phyloP scores from a whole-genome alignment of 2,888 invertebrate species.

The Hypselothyrea guttata region DNA sequence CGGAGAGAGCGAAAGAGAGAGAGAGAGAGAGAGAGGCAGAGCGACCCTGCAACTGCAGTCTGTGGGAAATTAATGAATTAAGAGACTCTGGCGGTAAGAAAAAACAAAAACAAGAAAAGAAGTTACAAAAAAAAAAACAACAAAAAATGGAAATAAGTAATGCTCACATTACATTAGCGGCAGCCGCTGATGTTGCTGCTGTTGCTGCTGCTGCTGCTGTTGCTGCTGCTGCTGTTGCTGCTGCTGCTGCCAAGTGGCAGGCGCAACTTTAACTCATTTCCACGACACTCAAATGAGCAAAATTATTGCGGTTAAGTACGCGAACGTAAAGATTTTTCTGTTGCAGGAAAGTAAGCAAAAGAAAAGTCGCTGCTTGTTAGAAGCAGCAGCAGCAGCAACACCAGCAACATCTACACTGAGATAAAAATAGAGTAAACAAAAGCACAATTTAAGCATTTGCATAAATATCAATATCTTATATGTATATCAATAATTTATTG shows the following conservation, averaged over 20 bases:
- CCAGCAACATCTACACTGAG: too few relatives aligned
- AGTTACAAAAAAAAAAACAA: conserved; percentile 10
- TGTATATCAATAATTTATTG: too few relatives aligned
- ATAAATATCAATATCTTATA: too few relatives aligned
- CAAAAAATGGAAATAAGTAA: conserved; percentile 74
- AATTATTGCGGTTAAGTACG: conserved; percentile 77
- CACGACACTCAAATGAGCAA: conserved; percentile 78
- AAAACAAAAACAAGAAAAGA: conserved; percentile 17
- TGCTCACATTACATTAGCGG: conserved; percentile 73
- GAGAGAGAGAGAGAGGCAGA: too few relatives aligned
- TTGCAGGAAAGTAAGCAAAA: conserved; percentile 58
- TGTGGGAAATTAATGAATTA: conserved; percentile 78
- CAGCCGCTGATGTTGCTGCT: conserved; percentile 43
- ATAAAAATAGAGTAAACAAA: too few relatives aligned
- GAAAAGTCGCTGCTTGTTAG: conserved; percentile 60
- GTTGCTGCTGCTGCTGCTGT: conserved; percentile 32
- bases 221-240: conserved; percentile 22
- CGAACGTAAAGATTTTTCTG: conserved; percentile 66
- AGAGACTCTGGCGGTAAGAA: conserved; percentile 52
- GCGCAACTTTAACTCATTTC: conserved; percentile 73
- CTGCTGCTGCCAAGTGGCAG: conserved; percentile 52
- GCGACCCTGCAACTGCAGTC: conserved; percentile 29
- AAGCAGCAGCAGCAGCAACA: conserved; percentile 10
- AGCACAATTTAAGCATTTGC: too few relatives aligned
- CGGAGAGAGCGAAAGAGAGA: too few relatives aligned